A percentile compares a stretch with the other conserved stretches of the same genome.
phyloP scores from a whole-genome alignment of 2,113 vertebrate species.

The Ellobius talpinus region DNA sequence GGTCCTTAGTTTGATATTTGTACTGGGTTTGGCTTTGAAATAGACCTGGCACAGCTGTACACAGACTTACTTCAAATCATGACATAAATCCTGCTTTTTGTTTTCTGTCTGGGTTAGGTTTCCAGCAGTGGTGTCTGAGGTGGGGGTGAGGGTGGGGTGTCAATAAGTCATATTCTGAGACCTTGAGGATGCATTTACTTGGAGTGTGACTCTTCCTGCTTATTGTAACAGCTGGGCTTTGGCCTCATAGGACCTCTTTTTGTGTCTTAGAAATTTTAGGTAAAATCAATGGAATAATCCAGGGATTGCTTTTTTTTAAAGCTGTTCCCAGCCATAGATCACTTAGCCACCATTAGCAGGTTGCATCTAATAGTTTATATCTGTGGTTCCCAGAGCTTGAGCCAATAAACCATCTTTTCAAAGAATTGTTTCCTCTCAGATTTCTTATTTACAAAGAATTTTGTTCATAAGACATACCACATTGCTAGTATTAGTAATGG shows the following conservation, averaged over 20 bases:
- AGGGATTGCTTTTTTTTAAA: background rate
- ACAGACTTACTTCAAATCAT: background rate
- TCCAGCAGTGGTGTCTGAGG: background rate
- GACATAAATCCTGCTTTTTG: conserved; percentile 44
- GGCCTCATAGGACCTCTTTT: background rate
- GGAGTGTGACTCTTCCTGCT: background rate
- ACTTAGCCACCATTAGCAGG: background rate
- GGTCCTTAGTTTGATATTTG: background rate
- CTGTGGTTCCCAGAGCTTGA: background rate
- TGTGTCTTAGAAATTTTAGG: conserved; percentile 24
- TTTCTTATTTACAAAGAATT: conserved; percentile 36
- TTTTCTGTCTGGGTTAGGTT: conserved; percentile 38
- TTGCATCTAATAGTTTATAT: background rate
- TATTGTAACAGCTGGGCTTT: background rate
- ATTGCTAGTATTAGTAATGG: background rate
- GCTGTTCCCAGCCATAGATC: background rate
- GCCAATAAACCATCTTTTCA: background rate
- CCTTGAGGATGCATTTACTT: conserved; percentile 46
- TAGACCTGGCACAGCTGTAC: background rate
- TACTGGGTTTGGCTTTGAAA: background rate
- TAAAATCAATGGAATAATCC: background rate
- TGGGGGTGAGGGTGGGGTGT: background rate
- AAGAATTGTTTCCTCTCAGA: background rate
- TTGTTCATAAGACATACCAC: conserved; percentile 10
- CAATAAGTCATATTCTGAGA: conserved; percentile 36